Evolutionary conservation across 1,140 invertebrate genomes (phyloP), one percentile per base, ranked within the genome.

Genomic region (Phortica variegata): DNA sequence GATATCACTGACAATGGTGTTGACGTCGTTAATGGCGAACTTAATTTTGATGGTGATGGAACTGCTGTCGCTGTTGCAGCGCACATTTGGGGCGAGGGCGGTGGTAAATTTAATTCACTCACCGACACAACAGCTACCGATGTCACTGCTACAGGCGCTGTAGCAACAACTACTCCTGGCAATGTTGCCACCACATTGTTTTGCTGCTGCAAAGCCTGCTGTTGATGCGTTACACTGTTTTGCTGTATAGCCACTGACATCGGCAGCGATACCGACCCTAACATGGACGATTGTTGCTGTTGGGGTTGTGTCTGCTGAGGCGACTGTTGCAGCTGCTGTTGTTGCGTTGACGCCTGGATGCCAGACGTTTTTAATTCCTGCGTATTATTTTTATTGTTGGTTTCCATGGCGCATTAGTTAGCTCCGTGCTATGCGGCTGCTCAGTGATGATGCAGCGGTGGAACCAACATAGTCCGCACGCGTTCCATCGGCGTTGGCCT

Each of bases 381-480:
- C 10, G 23, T 60, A 26, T 49, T 45, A n/a, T 44, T 55, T 40
- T 23, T 48, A 21, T 32, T 54, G 32, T 65, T 61, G 61, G 65
- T 59, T 32, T 59, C 61, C 51, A 53, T 49, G 18, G 33, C 15
- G 40, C 36, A 48, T 38, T 33, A 45, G 31, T 40, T 33, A 31
- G 21, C 31, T 36, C 26, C 26, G 26, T 42, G 26, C 37, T 55
- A 15, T 4, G 33, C 33, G 12, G 33, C 33, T 34, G 33, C 12
- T n/a, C 29, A 15, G n/a, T 44, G 34, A 34, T 45, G 43, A 15
- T 45, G 31, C 23, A 33, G 29, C 20, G 41, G 6, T 53, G 41
- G 26, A 43, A 49, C 43, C 29, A 10, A 44, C 47, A 54, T 29
- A 32, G 33, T 44, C 36, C 18, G 3, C n/a, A 9, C 21, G 18